These are phyloP conservation scores for Isurus oxyrinchus DNA, from an alignment of 2,113 vertebrate genomes.

Conservation along the genomic window DNA sequence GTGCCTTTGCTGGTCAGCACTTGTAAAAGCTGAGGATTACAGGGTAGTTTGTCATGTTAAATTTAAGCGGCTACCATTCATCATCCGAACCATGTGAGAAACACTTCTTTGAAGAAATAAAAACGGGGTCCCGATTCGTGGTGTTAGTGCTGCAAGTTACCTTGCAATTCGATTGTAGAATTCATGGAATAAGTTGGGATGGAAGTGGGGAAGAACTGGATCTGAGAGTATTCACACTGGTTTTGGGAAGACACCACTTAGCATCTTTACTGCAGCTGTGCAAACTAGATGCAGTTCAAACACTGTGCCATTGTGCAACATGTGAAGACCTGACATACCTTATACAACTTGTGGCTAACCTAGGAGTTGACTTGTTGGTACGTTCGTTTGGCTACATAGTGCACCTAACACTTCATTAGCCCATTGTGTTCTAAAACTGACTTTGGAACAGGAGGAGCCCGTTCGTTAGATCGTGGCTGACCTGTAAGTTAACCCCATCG, in stretches of 20 bases:
- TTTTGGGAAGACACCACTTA: background rate
- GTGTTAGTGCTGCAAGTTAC: background rate
- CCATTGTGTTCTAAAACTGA: background rate
- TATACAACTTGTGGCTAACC: background rate
- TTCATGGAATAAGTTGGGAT: background rate
- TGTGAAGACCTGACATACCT: background rate
- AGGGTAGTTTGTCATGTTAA: background rate
- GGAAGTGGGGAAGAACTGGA: background rate
- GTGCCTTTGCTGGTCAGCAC: background rate
- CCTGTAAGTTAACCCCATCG: background rate
- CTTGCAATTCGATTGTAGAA: background rate
- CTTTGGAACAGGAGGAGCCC: background rate
- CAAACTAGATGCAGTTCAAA: background rate
- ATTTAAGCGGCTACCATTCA: background rate
- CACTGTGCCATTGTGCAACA: background rate
- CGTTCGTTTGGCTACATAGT: background rate
- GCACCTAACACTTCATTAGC: background rate
- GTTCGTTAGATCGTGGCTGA: too few relatives aligned
- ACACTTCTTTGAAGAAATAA: background rate
- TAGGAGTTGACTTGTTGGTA: background rate
- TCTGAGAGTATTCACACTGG: background rate
- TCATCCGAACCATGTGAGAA: background rate
- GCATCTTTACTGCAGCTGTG: background rate
- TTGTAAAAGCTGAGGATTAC: background rate
- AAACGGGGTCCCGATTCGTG: background rate